phyloP scores from a whole-genome alignment of 2,113 vertebrate genomes.

The Danio rerio region GRCz12tu NC_133199.1:3974501-3975000 shows the following conservation, averaged over 20 bases:
- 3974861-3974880: not conserved
- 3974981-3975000: slow-evolving; percentile 22
- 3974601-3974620: slow-evolving; percentile 1
- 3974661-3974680: not conserved
- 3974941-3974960: not conserved
- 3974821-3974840: not conserved
- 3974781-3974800: not conserved
- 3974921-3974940: not conserved
- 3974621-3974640: not conserved
- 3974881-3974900: slow-evolving; percentile 4
- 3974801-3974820: not conserved
- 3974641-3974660: not conserved
- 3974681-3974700: not conserved
- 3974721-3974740: not conserved
- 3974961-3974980: slow-evolving; percentile 9
- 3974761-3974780: slow-evolving; percentile 17
- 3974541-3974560: not conserved
- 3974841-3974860: not conserved
- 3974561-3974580: not conserved
- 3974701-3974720: not conserved
- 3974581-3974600: not conserved
- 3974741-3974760: not conserved
- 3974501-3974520: too few relatives aligned
- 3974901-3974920: not conserved
- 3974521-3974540: not conserved